These are phyloP conservation scores for Pteronura brasiliensis DNA, from an alignment of 2,113 vertebrate genomes.

Conservation along the genomic window DNA sequence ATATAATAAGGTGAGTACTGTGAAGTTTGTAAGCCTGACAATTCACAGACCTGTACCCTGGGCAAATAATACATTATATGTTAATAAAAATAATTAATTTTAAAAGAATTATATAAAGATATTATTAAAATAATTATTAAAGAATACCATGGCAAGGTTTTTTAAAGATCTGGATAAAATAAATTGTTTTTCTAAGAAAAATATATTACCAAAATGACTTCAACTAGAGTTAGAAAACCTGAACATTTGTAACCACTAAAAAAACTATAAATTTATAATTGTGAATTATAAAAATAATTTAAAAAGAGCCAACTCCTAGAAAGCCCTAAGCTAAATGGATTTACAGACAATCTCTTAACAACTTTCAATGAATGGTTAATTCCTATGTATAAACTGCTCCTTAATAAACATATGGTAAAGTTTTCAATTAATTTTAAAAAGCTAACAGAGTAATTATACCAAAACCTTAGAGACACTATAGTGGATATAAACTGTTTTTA, in stretches of 20 bases:
- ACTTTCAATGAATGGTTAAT: slow-evolving; percentile 1
- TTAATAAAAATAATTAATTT: no score
- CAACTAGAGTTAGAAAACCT: background rate
- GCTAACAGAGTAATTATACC: background rate
- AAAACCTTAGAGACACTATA: background rate
- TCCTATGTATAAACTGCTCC: background rate
- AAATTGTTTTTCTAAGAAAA: slow-evolving; percentile 26
- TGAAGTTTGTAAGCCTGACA: no score
- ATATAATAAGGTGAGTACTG: no score
- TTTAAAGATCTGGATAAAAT: slow-evolving; percentile 3
- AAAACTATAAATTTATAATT: background rate
- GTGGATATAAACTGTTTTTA: background rate
- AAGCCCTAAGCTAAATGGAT: background rate
- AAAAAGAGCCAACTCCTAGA: background rate
- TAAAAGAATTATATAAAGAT: background rate
- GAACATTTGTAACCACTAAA: background rate
- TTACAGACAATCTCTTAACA: background rate
- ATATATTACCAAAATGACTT: background rate
- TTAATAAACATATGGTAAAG: slow-evolving; percentile 6
- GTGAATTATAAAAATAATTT: background rate
- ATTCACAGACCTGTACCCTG: no score
- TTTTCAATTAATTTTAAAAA: slow-evolving; percentile 28
- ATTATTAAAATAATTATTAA: slow-evolving; percentile 8
- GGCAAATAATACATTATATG: no score
- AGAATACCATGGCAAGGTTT: background rate